Evolutionary conservation across 2,888 invertebrate species (phyloP), one percentile per base, ranked within the genome.

Genomic region (Ophion ventricosus): DNA sequence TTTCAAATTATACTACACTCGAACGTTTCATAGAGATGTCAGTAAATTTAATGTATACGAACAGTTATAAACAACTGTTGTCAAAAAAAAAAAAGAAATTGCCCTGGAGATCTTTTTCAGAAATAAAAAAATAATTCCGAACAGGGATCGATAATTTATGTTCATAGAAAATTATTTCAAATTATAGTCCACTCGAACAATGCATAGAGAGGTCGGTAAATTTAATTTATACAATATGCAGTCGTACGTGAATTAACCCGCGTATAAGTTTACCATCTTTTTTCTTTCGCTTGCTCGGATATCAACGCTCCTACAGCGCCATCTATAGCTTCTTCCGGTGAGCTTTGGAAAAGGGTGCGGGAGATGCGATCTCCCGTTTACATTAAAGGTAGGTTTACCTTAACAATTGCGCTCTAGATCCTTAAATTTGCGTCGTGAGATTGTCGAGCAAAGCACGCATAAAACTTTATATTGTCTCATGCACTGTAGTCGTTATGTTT

Each of bases 391-490:
- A 67, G 29, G 57, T 59, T 80, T 72, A 56, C 61, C 75, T 82
- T 25, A 83, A 82, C 73, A 82, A 79, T 84, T 77, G 81, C 66
- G 80, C 74, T 82, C 76, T 83, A 84, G 70, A 75, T 79, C 66
- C 35, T 82, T 82, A 81, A 73, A 83, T 82, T 77, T 85, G 82
- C 81, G 63, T 83, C 79, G 78, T 82, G 77, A 84, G 85, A 86
- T 87, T 87, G 85, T 87, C 85, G 83, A 83, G 83, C 80, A 83
- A 86, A 87, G 85, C 85, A 83, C 85, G 82, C 84, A 86, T 83
- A 83, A 85, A 80, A 84, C 82, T 70, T 56, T 78, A 73, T 79
- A 86, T 85, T 70, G 77, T 86, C 77, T 80, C 78, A 79, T 85
- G 85, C 86, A 83, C 79, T 57, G 76, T 26, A 77, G 78, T 84